Evolutionary conservation across 2,888 invertebrate genomes (phyloP), one percentile per base, ranked within the genome.

Genomic region (Drosophila longiperda): DNA sequence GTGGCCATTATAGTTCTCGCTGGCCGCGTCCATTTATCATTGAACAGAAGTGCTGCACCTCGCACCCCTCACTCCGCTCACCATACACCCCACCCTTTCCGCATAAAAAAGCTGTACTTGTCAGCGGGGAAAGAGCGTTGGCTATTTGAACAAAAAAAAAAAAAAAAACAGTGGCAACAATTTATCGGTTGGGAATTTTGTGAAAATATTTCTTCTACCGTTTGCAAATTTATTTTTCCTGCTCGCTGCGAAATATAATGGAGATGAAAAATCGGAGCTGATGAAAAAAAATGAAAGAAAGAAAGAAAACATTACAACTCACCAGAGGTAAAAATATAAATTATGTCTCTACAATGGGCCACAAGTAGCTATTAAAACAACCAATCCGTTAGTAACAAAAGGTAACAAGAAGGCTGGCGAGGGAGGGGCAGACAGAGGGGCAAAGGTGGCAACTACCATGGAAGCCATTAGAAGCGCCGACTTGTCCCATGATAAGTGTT

Each of bases 141-240:
- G 45, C 23, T 15, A 8, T 15, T 2, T 29, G 7, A 29, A 59
- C 26, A 53, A 58, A 64, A 73, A 42, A 49, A 15, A 55, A 42
- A 52, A 59, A 59, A 49, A 55, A 57, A 61, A 64, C 66, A 62
- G 75, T 72, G 59, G 69, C 70, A 59, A 69, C 70, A 88, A 85
- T 88, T 85, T 88, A 85, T 85, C 66, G 85, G 77, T 80, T 75
- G 70, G 55, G 73, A 83, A 79, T 86, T 88, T 81, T 73, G 71
- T 70, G 79, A 74, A 86, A 83, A 82, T 78, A 75, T 87, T 82
- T 86, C 75, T 79, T 81, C 75, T 66, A 76, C 75, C 74, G 77
- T 78, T 85, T 88, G 83, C 84, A 88, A 90, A 88, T 88, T 87
- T 88, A 88, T 90, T 85, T 83, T 77, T 69, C 66, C 84, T 71